Conservation (phyloP, 1,140 invertebrate genomes). For the Cheumatopsyche charites region DNA sequence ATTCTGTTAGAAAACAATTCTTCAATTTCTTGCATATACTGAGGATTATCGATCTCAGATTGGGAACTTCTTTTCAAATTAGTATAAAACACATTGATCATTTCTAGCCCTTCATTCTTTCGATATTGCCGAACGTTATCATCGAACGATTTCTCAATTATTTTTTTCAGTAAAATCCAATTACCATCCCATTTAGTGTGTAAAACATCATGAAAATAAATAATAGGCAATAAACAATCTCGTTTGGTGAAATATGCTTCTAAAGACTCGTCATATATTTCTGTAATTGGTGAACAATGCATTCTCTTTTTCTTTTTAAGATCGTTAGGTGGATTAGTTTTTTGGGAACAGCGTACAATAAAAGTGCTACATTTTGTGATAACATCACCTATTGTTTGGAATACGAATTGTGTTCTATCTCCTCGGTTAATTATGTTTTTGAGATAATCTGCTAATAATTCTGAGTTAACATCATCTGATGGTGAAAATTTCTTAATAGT, state of each 20-base stretch:
- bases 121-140: slow-evolving; percentile 66
- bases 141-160: slow-evolving; percentile 68
- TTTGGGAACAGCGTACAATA: slow-evolving; percentile 67
- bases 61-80: slow-evolving; percentile 56
- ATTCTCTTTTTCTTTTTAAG: slow-evolving; percentile 53
- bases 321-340: slow-evolving; percentile 50
- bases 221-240: slow-evolving; percentile 67
- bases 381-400: slow-evolving; percentile 71
- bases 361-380: slow-evolving; percentile 70
- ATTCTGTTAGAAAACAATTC: slow-evolving; percentile 32
- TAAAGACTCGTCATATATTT: slow-evolving; percentile 62
- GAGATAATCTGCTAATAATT: slow-evolving; percentile 64
- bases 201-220: slow-evolving; percentile 69
- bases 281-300: slow-evolving; percentile 53
- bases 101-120: slow-evolving; percentile 68
- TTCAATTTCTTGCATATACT: slow-evolving; percentile 38
- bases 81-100: slow-evolving; percentile 67
- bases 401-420: slow-evolving; percentile 66
- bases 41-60: slow-evolving; percentile 33
- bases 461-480: slow-evolving; percentile 63
- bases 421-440: slow-evolving; percentile 69
- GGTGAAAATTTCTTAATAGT: slow-evolving; percentile 67
- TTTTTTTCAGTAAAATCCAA: slow-evolving; percentile 61
- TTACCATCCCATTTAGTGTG: slow-evolving; percentile 68
- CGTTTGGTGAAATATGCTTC: slow-evolving; percentile 66